Percentiles rank a stretch among this genome's conserved stretches.
Evolutionary conservation across 2,888 invertebrate species (phyloP).

Genomic region (Spodoptera exigua): DNA sequence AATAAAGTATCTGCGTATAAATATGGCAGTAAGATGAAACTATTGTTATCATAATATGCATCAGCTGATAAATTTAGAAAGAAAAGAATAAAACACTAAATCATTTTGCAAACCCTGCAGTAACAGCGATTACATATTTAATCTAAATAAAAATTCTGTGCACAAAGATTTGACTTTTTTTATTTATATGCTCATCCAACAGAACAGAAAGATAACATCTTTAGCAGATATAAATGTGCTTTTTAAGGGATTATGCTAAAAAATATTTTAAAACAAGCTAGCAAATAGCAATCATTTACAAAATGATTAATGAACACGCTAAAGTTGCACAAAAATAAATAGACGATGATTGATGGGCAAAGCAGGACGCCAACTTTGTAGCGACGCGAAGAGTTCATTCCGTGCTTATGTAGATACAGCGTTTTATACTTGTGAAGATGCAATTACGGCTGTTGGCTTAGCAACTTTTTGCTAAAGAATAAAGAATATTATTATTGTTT

Average conservation of each 20-base stretch:
- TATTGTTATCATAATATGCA: no score
- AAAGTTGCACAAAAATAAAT: conserved; percentile 51
- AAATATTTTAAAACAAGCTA: conserved; percentile 32
- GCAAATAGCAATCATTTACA: conserved; percentile 41
- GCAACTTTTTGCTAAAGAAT: no score
- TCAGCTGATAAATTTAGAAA: no score
- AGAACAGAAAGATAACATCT: background rate
- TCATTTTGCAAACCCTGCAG: no score
- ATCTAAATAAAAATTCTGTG: background rate
- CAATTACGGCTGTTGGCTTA: no score
- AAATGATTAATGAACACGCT: conserved; percentile 49
- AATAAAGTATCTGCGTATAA: no score
- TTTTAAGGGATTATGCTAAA: conserved; percentile 31
- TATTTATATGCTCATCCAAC: background rate
- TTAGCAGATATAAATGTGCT: conserved; percentile 22
- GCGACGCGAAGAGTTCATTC: conserved; percentile 9
- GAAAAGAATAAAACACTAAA: no score
- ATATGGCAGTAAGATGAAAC: no score
- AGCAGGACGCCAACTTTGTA: conserved; percentile 23
- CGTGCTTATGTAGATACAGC: conserved; percentile 1
- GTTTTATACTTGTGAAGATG: conserved; percentile 6
- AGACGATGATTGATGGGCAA: conserved; percentile 43
- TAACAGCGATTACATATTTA: no score
- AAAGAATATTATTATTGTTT: no score
- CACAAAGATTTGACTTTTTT: background rate